Percentiles rank a stretch among this genome's conserved stretches.
phyloP scores from a whole-genome alignment of 2,797 vertebrate genomes.

The Pangasius djambal region DNA sequence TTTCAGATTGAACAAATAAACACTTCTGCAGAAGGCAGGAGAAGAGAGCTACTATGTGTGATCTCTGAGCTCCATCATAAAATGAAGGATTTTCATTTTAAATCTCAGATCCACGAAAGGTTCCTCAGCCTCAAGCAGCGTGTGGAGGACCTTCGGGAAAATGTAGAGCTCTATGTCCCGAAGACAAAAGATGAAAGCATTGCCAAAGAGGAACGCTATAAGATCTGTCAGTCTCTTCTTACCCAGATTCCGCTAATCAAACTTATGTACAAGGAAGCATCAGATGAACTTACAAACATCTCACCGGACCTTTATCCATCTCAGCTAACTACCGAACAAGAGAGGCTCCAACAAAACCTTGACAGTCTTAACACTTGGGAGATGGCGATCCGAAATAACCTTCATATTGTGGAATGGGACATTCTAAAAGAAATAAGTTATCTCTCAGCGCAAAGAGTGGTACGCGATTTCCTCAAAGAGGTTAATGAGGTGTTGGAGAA shows the following conservation, averaged over 20 bases:
- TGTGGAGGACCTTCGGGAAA: slow-evolving; percentile 71
- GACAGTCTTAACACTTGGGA: slow-evolving; percentile 61
- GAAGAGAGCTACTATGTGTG: slow-evolving; percentile 63
- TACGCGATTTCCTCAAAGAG: slow-evolving; percentile 61
- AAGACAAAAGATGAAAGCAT: slow-evolving; percentile 63
- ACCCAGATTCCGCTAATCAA: slow-evolving; percentile 68
- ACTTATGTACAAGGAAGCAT: slow-evolving; percentile 63
- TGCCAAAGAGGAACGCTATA: slow-evolving; percentile 64
- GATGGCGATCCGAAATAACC: slow-evolving; percentile 63
- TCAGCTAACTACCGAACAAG: slow-evolving; percentile 66
- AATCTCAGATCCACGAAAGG: slow-evolving; percentile 69
- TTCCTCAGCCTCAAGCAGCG: slow-evolving; percentile 73
- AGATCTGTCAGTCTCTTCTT: slow-evolving; percentile 66
- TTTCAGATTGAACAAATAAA: slow-evolving; percentile 68
- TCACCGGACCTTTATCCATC: slow-evolving; percentile 72
- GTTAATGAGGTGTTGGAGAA: slow-evolving; percentile 68
- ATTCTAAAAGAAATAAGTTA: slow-evolving; percentile 65
- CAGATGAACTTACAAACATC: slow-evolving; percentile 66
- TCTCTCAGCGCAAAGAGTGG: slow-evolving; percentile 57
- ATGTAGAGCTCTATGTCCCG: slow-evolving; percentile 70
- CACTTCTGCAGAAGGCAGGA: slow-evolving; percentile 65
- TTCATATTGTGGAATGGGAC: slow-evolving; percentile 67
- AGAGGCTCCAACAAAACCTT: slow-evolving; percentile 65
- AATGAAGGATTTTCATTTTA: slow-evolving; percentile 66
- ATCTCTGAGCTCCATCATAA: slow-evolving; percentile 73